phyloP scores from a whole-genome alignment of 1,140 invertebrate species.

The Marisa cornuarietis region DNA sequence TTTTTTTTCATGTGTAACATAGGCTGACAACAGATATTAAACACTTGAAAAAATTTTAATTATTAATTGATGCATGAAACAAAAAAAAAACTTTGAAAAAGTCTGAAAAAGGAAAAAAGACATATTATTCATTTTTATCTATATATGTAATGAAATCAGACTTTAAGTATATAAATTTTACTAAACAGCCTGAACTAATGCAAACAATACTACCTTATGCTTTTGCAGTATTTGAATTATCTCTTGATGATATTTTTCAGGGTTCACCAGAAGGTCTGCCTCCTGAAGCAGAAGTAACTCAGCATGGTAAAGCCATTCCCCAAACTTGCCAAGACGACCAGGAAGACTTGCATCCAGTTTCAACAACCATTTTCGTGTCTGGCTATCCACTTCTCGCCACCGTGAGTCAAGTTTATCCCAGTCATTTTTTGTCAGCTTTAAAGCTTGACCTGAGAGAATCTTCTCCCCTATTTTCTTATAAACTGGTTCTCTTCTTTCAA shows the following conservation, averaged over 20 bases:
- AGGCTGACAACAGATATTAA: no score
- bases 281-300: constrained; percentile 77
- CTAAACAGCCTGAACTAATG: no score
- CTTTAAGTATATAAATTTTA: no score
- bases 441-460: constrained; percentile 43
- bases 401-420: constrained; percentile 48
- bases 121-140: no score
- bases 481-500: constrained; percentile 51
- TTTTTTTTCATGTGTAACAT: no score
- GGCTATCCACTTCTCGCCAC: constrained; percentile 50
- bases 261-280: constrained; percentile 40
- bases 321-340: constrained; percentile 83
- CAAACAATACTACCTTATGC: constrained; percentile 73
- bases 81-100: no score
- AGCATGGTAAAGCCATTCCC: constrained; percentile 88
- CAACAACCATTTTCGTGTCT: constrained; percentile 63
- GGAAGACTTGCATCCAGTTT: constrained; percentile 82
- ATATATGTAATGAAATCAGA: no score
- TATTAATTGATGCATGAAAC: no score
- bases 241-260: constrained; percentile 60
- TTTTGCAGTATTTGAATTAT: constrained; percentile 83
- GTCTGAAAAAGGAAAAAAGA: no score
- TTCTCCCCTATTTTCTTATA: constrained; percentile 54
- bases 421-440: constrained; percentile 46
- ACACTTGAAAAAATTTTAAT: no score